phyloP scores from a whole-genome alignment of 2,113 vertebrate genomes.

The Cromileptes altivelis region DNA sequence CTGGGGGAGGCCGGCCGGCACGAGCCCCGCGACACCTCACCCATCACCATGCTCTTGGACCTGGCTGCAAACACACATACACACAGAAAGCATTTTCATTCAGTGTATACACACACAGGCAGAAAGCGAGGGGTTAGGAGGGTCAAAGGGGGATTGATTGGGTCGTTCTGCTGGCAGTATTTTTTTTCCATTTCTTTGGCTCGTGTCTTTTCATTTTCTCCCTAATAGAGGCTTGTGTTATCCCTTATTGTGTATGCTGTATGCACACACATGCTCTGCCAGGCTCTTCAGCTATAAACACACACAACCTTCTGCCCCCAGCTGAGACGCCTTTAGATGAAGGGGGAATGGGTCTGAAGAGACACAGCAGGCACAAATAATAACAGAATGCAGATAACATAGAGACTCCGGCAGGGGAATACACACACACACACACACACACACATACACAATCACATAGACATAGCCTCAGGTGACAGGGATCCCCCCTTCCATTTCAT shows the following conservation, averaged over 20 bases:
- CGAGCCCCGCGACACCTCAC: slow-evolving; percentile 86
- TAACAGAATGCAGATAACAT: slow-evolving; percentile 39
- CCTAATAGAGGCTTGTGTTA: slow-evolving; percentile 18
- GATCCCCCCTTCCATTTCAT: slow-evolving; percentile 45
- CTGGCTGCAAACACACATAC: slow-evolving; percentile 84
- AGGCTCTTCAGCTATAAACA: slow-evolving; percentile 20
- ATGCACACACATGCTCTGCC: slow-evolving; percentile 20
- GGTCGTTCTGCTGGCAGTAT: background rate
- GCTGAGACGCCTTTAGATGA: slow-evolving; percentile 47
- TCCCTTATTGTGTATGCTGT: slow-evolving; percentile 47
- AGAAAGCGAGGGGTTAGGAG: background rate
- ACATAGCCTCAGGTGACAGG: slow-evolving; percentile 69
- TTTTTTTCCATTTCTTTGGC: background rate
- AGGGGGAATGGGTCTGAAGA: slow-evolving; percentile 25
- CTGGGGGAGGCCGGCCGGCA: slow-evolving; percentile 81
- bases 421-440: slow-evolving; percentile 31
- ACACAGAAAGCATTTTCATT: background rate
- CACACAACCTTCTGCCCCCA: slow-evolving; percentile 29
- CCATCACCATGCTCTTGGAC: slow-evolving; percentile 97
- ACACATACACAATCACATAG: slow-evolving; percentile 30
- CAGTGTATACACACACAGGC: background rate
- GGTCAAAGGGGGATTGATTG: background rate
- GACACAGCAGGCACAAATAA: slow-evolving; percentile 56
- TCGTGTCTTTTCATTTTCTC: slow-evolving; percentile 33
- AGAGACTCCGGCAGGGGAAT: background rate